These are phyloP conservation scores for Thamnophis elegans DNA, from an alignment of 2,797 vertebrate species.

Conservation along the genomic window DNA sequence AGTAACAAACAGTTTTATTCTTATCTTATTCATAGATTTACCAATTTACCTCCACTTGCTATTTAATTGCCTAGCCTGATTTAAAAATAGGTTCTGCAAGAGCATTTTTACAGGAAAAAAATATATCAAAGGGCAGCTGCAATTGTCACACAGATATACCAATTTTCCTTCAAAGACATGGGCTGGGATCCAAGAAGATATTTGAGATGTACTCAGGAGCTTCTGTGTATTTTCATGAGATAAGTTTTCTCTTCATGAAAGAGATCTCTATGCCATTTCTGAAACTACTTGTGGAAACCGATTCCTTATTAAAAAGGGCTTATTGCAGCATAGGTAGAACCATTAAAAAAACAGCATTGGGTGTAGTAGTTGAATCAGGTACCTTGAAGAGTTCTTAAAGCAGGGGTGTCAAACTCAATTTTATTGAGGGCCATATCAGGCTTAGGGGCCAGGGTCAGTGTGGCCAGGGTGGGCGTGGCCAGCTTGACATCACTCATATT, in stretches of 20 bases:
- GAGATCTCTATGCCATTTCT: background rate
- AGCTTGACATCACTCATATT: no score
- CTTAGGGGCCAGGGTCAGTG: no score
- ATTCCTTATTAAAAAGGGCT: background rate
- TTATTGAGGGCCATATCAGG: no score
- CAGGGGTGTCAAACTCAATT: no score
- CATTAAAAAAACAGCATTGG: background rate
- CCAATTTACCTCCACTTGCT: background rate
- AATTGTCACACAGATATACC: background rate
- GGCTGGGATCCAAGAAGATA: background rate
- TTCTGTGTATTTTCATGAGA: background rate
- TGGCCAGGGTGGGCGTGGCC: no score
- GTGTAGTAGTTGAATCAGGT: background rate
- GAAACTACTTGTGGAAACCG: background rate
- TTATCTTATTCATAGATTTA: conserved; percentile 4
- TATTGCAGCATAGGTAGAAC: background rate
- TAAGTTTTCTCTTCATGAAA: background rate
- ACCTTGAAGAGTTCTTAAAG: background rate
- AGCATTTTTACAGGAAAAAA: background rate
- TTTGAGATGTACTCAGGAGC: background rate
- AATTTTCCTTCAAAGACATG: background rate
- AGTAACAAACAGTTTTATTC: conserved; percentile 10
- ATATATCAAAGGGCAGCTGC: background rate
- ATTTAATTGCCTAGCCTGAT: conserved; percentile 3
- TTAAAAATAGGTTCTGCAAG: background rate